These are phyloP conservation scores for Drosophila meridiana DNA, from an alignment of 2,888 invertebrate species.

Conservation along the genomic window DNA sequence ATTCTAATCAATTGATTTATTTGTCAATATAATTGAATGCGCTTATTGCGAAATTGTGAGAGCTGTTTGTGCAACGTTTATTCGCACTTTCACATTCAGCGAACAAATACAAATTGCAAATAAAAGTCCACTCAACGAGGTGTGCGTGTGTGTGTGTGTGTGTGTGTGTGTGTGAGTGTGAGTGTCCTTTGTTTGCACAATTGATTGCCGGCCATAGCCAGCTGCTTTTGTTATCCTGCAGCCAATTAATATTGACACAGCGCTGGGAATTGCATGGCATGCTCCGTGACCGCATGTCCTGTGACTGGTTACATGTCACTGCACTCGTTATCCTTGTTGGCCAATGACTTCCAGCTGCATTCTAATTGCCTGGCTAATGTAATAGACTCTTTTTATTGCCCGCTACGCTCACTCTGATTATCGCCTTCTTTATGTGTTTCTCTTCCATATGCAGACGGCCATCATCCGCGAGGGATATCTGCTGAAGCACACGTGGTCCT, in stretches of 20 bases:
- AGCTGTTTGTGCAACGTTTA: slow-evolving; percentile 37
- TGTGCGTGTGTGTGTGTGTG: slow-evolving; percentile 14
- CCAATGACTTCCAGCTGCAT: slow-evolving; percentile 35
- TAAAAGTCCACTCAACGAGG: slow-evolving; percentile 28
- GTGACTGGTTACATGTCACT: slow-evolving; percentile 26
- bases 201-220: slow-evolving; percentile 63
- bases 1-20: slow-evolving; percentile 54
- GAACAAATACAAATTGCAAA: slow-evolving; percentile 44
- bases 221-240: slow-evolving; percentile 58
- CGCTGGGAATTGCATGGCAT: slow-evolving; percentile 49
- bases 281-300: slow-evolving; percentile 13
- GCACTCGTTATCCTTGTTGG: slow-evolving; percentile 27
- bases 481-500: slow-evolving; percentile 94
- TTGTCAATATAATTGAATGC: slow-evolving; percentile 53
- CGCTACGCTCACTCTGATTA: slow-evolving; percentile 26
- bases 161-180: slow-evolving; percentile 21
- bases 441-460: slow-evolving; percentile 85
- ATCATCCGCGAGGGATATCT: slow-evolving; percentile 92
- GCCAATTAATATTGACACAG: slow-evolving; percentile 69
- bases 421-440: neutral
- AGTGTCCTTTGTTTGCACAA: slow-evolving; percentile 64
- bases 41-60: slow-evolving; percentile 38
- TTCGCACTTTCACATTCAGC: slow-evolving; percentile 58
- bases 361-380: slow-evolving; percentile 42
- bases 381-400: slow-evolving; percentile 23